phyloP scores from a whole-genome alignment of 2,797 vertebrate genomes.

The Protonibea diacanthus region DNA sequence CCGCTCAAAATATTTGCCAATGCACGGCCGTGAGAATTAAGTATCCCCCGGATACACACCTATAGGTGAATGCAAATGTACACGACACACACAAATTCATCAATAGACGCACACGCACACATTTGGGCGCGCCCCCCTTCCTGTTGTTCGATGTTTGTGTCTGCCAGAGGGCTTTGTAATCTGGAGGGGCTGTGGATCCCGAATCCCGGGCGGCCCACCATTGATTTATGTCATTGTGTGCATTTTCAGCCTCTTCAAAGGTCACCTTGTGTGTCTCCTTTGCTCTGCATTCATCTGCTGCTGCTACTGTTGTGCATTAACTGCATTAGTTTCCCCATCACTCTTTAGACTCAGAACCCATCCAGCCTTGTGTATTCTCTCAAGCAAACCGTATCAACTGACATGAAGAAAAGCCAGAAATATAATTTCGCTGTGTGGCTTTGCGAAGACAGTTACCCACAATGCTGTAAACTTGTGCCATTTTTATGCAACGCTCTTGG shows the following conservation, averaged over 20 bases:
- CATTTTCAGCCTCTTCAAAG: constrained; percentile 81
- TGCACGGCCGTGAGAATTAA: constrained; percentile 33
- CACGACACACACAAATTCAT: constrained; percentile 34
- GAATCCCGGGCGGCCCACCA: constrained; percentile 70
- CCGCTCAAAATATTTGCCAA: constrained; percentile 58
- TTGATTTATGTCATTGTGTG: constrained; percentile 85
- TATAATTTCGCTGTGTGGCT: constrained; percentile 45
- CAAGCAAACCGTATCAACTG: constrained; percentile 33
- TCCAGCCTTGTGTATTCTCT: constrained; percentile 18
- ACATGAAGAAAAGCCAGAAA: constrained; percentile 34
- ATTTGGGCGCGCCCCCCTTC: constrained; percentile 38
- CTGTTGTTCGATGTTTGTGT: constrained; percentile 62
- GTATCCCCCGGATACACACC: constrained; percentile 22
- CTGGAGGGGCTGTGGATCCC: constrained; percentile 70
- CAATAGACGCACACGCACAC: constrained; percentile 28
- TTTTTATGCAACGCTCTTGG: constrained; percentile 46
- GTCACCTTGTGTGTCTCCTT: constrained; percentile 82
- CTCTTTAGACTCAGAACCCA: constrained; percentile 51
- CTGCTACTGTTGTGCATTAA: constrained; percentile 61
- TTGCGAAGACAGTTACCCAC: constrained; percentile 47
- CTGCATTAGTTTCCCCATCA: constrained; percentile 60
- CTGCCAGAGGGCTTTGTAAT: constrained; percentile 72
- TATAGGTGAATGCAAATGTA: constrained; percentile 49
- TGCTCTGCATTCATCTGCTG: constrained; percentile 66
- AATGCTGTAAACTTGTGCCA: constrained; percentile 35